Evolutionary conservation across 2,888 invertebrate genomes (phyloP).

Genomic region (Syrista parreyssii): DNA sequence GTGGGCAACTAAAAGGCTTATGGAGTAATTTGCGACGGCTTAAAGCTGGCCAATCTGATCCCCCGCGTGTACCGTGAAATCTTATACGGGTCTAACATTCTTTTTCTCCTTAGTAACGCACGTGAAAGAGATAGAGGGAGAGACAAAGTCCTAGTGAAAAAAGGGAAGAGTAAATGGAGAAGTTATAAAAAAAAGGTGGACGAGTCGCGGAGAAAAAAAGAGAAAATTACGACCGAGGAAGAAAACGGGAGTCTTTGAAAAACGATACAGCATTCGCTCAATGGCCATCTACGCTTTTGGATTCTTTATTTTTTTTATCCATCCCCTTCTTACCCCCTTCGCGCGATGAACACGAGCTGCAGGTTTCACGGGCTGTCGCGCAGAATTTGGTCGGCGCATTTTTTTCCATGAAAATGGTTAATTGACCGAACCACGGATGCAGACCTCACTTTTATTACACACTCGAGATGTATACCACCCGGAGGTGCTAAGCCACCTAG

Average conservation of each 20-base stretch:
- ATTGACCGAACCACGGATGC: conserved; percentile 55
- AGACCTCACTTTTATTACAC: conserved; percentile 23
- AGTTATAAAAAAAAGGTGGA: neutral
- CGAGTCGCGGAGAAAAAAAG: neutral
- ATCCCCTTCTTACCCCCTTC: conserved; percentile 19
- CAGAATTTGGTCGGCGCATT: conserved; percentile 57
- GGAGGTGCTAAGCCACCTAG: neutral
- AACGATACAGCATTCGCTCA: conserved; percentile 52
- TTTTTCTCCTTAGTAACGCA: conserved; percentile 25
- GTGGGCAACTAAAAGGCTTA: conserved; percentile 61
- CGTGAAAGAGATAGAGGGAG: conserved; percentile 28
- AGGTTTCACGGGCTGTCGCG: conserved; percentile 62
- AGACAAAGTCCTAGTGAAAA: conserved; percentile 4
- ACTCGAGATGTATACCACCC: neutral
- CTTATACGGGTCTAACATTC: conserved; percentile 45
- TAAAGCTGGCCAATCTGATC: conserved; percentile 61
- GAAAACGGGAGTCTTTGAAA: conserved; percentile 53
- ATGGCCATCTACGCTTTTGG: conserved; percentile 28
- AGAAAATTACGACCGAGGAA: neutral
- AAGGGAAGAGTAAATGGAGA: neutral
- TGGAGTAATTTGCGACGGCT: conserved; percentile 62
- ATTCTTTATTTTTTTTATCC: conserved; percentile 21
- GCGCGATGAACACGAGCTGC: conserved; percentile 55
- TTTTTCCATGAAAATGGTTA: conserved; percentile 55
- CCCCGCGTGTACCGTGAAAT: conserved; percentile 49